Evolutionary conservation across 2,113 vertebrate genomes (phyloP).

Genomic region (Amphilophus citrinellus): DNA sequence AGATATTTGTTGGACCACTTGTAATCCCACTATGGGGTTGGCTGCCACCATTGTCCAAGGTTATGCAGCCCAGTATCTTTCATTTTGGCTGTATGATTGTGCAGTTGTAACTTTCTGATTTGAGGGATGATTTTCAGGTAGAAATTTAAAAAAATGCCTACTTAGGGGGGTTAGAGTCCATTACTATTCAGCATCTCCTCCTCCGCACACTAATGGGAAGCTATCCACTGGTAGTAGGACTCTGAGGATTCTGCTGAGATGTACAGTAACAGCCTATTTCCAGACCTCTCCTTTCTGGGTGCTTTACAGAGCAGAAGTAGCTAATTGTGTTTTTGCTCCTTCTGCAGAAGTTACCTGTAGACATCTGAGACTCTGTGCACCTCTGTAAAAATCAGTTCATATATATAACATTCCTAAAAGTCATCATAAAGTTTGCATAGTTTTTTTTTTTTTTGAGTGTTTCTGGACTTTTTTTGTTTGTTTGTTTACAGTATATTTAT

Average conservation of each 20-base stretch:
- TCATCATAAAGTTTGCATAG: not conserved
- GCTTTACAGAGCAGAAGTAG: constrained; percentile 40
- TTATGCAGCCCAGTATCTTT: not conserved
- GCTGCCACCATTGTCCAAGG: not conserved
- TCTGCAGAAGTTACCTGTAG: constrained; percentile 29
- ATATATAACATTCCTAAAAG: not conserved
- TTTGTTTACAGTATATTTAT: not conserved
- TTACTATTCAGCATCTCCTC: constrained; percentile 21
- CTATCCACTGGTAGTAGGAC: constrained; percentile 57
- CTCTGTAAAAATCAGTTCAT: not conserved
- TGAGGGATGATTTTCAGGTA: accelerated
- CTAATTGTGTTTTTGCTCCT: constrained; percentile 45
- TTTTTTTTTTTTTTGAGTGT: not conserved
- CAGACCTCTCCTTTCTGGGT: constrained; percentile 48
- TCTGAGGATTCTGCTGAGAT: constrained; percentile 52
- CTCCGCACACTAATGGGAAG: constrained; percentile 62
- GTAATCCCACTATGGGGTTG: accelerated
- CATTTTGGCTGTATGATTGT: not conserved
- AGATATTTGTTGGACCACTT: not conserved
- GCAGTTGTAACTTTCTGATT: not conserved
- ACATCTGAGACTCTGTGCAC: not conserved
- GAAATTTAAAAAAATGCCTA: not conserved
- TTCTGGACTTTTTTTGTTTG: not conserved
- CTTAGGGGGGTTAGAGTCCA: constrained; percentile 7
- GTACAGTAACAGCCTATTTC: constrained; percentile 42